Percentiles rank a stretch among this genome's conserved stretches.
Conservation (phyloP, 2,113 vertebrate species). For the Riparia riparia region DNA sequence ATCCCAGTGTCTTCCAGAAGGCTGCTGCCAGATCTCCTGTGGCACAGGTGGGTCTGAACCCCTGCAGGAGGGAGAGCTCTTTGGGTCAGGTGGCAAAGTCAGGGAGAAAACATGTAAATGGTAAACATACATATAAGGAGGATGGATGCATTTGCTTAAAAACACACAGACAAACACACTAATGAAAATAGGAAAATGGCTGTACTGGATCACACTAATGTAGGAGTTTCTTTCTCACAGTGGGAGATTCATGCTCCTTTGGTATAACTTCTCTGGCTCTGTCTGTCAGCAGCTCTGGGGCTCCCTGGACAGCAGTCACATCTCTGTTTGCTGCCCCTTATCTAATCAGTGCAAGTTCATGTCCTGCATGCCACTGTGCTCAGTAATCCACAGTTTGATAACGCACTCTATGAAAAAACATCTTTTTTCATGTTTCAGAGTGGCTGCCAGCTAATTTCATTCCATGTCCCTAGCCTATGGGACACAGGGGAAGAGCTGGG, state of each 20-base stretch:
- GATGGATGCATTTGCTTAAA: not conserved
- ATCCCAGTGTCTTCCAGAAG: not conserved
- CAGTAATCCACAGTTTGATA: not conserved
- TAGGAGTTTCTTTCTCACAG: not conserved
- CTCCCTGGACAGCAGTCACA: not conserved
- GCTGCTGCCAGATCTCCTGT: not conserved
- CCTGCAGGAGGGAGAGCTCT: not conserved
- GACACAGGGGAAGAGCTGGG: not conserved
- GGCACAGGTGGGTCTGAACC: not conserved
- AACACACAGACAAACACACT: not conserved
- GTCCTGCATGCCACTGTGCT: slow-evolving; percentile 6
- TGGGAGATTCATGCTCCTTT: not conserved
- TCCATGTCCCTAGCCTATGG: not conserved
- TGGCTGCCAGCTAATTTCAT: not conserved
- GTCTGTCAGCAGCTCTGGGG: not conserved
- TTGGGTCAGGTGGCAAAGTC: not conserved
- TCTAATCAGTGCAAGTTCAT: slow-evolving; percentile 12
- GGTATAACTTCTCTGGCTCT: not conserved
- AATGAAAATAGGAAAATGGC: not conserved
- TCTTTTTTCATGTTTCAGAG: not conserved
- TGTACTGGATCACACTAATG: not conserved
- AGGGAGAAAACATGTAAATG: not conserved
- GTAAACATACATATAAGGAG: not conserved
- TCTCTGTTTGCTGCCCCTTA: slow-evolving; percentile 10
- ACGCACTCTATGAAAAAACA: not conserved